Base-by-base conservation (phyloP, 2,888 invertebrate genomes). In the Patella caerulea region DNA sequence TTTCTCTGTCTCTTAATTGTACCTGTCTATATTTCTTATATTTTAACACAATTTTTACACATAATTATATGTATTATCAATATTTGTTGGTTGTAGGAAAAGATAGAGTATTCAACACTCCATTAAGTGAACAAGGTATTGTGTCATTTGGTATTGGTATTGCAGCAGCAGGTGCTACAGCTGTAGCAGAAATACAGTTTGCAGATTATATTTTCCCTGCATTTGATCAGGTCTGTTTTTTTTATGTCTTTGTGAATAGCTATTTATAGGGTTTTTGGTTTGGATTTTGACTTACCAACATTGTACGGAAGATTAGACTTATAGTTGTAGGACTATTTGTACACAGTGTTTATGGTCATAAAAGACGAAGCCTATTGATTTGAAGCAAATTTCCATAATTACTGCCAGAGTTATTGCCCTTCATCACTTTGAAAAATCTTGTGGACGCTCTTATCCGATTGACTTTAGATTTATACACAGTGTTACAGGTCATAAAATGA, bases 151-250 rank as follows among this genome's bases (percentile, higher is more conserved):
- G 96, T 0, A 98, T 99, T 75, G 98, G 98, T 0, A 93, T 96
- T 70, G 98, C 99, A 0, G 95, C 94, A 9, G 95, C 95, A 0
- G 99, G 99, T 0, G 94, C 96, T 0, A 99, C 98, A 0, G 97
- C 98, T 0, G 96, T 99, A 75, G 99, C 98, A 0, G 99, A 99
- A 93, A 98, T 99, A 90, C 99, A 99, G 92, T 99, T 99, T 92
- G 98, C 98, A 0, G 99, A 99, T 93, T 99, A 99, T 90, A 99
- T 99, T 85, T 98, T 96, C 91, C 99, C 99, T 3, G 99, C 99
- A 1, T 99, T 99, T 92, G 99, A 99, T 93, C 99, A 99, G 94
- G 96, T 97, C 77, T 53, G 34, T 52, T n/a, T 7, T 73, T 73
- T 15, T 17, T 70, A 70, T 70, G 19, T 24, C 9, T 45, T 45